Percentiles rank a stretch among this genome's conserved stretches.
Evolutionary conservation across 1,140 invertebrate genomes (phyloP).

Genomic region (Lineus longissimus): DNA sequence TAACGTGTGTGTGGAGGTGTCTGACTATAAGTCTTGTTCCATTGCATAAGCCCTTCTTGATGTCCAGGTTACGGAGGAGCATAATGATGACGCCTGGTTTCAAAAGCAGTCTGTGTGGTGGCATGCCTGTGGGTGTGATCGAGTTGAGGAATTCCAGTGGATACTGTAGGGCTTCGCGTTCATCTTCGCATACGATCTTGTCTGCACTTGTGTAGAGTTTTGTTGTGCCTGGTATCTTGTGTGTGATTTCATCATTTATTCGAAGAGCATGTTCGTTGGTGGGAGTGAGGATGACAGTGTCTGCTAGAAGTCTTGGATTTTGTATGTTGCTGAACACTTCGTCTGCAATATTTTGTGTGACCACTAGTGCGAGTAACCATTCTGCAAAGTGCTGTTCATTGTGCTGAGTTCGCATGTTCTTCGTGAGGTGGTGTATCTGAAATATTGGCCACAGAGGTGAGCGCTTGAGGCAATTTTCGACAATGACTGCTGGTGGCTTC

Average conservation of each 20-base stretch:
- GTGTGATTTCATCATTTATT: too few relatives aligned
- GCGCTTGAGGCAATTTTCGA: not conserved
- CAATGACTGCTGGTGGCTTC: not conserved
- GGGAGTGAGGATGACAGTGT: not conserved
- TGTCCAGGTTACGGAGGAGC: conserved; percentile 48
- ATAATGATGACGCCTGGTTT: conserved; percentile 48
- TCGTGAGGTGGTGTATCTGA: not conserved
- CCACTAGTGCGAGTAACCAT: not conserved
- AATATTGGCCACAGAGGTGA: not conserved
- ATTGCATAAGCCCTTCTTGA: conserved; percentile 37
- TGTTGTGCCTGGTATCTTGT: too few relatives aligned
- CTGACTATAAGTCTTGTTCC: conserved; percentile 45
- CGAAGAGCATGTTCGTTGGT: not conserved
- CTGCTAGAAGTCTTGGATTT: not conserved
- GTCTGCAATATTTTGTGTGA: not conserved
- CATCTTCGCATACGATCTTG: not conserved
- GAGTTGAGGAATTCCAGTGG: conserved; percentile 48
- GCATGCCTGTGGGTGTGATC: conserved; percentile 39
- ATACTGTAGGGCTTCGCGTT: conserved; percentile 17
- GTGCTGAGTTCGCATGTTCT: not conserved
- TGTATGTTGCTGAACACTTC: conserved; percentile 1
- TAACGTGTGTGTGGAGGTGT: conserved; percentile 21
- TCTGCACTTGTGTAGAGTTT: not conserved
- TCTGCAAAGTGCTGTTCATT: not conserved
- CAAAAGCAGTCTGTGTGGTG: conserved; percentile 48